Evolutionary conservation across 2,797 vertebrate species (phyloP), one percentile per base, ranked within the genome.

Genomic region (Astyanax mexicanus): DNA sequence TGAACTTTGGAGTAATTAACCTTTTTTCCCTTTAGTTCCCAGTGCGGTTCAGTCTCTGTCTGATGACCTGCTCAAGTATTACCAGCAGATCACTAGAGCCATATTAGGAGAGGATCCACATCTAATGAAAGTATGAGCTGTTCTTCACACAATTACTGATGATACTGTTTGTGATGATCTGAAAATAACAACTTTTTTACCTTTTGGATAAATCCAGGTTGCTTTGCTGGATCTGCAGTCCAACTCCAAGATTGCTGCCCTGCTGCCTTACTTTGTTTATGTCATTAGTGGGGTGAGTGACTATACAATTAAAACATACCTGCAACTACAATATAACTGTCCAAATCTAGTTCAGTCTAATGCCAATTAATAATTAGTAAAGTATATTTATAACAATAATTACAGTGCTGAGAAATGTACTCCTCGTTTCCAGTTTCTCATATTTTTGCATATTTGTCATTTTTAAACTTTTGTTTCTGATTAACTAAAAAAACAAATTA

Each of bases 191-290:
- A 23, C 13, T 62, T 13, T 13, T 11, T 2, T 29, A 66, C 21
- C 1, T 40, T 7, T 42, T 0, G 27, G 27, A 23, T 44, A 27
- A 21, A 2, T n/a, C 45, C 83, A 98, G 97, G 92, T 96, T 6
- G 96, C 96, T 64, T 92, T 98, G 60, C 90, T 97, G 82, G 96
- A 98, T 83, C 90, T 98, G 0, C 96, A 97, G 90, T 97, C 93
- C 9, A 98, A 98, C 87, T 93, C 97, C 21, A 98, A 97, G 88
- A 97, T 98, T 0, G 96, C 96, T 0, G 96, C 96, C 0, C 92
- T 98, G 10, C 88, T 98, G 32, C 97, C 97, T 0, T 98, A 98
- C 84, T 98, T 98, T n/a, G 97, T 98, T 15, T 97, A 98, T 0
- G 95, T 98, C 79, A 96, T 98, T 84, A 98, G 96, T 37, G 96